Base-by-base conservation (phyloP, 1,140 invertebrate genomes). In the Calephelis nemesis region DNA sequence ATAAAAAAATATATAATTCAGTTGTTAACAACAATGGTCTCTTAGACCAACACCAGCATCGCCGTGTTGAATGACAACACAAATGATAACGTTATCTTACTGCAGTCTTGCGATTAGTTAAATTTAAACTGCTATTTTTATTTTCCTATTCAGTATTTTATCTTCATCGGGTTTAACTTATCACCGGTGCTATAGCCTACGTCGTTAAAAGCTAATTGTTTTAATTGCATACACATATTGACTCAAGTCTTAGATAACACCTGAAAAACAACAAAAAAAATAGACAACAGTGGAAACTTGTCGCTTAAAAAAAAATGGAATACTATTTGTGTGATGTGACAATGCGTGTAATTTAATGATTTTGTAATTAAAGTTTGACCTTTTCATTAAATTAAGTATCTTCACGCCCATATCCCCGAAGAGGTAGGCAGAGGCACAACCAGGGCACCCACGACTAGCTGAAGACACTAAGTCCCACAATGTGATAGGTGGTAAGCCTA, bases 11-110 rank as follows among this genome's bases (percentile, higher is more conserved):
- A n/a, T n/a, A n/a, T n/a, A n/a, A n/a, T n/a, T 19, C 19, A 19
- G 19, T 54, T 13, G 8, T 54, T 15, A 13, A 54, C 8, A 54
- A 42, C 11, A n/a, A n/a, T 40, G 63, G 30, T 30, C 12, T 12
- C n/a, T 39, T 30, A 19, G 2, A 39, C 64, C 49, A 19, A 54
- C 49, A n/a, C n/a, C 40, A 42, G 63, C 63, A 49, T 12, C 30
- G 7, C 9, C 40, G 49, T 65, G 39, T 54, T 45, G n/a, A 63
- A 63, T 63, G n/a, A 8, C 62, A 13, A 50, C 15, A 52, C 64
- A 65, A 65, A 49, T 65, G 64, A 65, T 65, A 65, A 65, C 49
- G 49, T 65, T 65, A 65, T 65, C 64, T 54, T 30, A 45, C 50
- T 45, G 9, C 49, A 65, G 64, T 65, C 52, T 54, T 45, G n/a